Evolutionary conservation across 2,113 vertebrate species (phyloP), one percentile per base, ranked within the genome.

Genomic region (Oreocharis arfaki): DNA sequence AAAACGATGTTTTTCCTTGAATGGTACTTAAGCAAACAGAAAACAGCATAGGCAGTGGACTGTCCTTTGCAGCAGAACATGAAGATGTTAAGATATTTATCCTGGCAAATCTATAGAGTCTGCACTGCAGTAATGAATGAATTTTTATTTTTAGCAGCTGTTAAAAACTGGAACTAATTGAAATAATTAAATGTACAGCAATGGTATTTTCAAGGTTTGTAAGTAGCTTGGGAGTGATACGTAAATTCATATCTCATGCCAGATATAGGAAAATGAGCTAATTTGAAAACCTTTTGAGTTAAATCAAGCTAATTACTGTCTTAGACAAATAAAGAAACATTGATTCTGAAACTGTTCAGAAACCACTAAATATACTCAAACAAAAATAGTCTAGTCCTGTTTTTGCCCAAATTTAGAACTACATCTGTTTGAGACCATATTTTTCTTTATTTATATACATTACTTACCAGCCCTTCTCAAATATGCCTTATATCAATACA

Each of bases 111-210:
- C 11, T 49, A 30, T 11, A 6, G 55, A 56, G 41, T 56, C 19
- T 59, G 8, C 35, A 67, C 1, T 46, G 46, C 1, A 37, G 4
- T 35, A 57, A 55, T 22, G 5, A 3, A 70, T 0, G 0, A 13
- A 21, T 23, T 87, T 69, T 42, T 73, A 37, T 79, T 90, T 56
- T 73, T 78, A 84, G 10, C 7, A 80, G 18, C 13, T 59, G 12
- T 35, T 84, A 13, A 85, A 76, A 76, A 76, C 1, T 20, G 16
- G 23, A 93, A 69, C 3, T 41, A 68, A 63, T 3, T 53, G 6
- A 47, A 89, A 76, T 39, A 56, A 79, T 37, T 78, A 59, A 87
- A 57, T 71, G 12, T 23, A 35, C 6, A 52, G 27, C 9, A 73
- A 17, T 24, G 13, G 10, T 60, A 41, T 75, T 83, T 89, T 68